Percentiles rank a stretch among this genome's conserved stretches.
These are phyloP conservation scores for Clarias magur DNA, from an alignment of 2,113 vertebrate species.

Conservation along the genomic window DNA sequence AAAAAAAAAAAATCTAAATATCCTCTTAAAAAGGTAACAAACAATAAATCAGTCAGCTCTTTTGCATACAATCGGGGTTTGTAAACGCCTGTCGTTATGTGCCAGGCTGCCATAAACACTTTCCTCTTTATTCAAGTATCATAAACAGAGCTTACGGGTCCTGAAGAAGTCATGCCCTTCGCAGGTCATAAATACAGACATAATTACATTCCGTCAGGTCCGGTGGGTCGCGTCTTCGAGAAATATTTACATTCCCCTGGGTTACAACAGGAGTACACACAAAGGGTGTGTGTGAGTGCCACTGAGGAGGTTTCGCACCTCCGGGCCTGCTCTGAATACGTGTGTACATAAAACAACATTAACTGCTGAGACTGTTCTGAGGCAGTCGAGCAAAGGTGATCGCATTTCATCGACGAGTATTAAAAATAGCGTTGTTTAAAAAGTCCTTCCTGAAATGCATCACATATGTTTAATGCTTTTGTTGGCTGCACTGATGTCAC, in stretches of 20 bases:
- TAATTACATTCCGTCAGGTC: constrained; percentile 54
- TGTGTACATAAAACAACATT: background rate
- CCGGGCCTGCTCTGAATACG: background rate
- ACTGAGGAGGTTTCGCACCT: constrained; percentile 25
- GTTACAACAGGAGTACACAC: constrained; percentile 30
- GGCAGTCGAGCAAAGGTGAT: background rate
- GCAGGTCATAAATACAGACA: constrained; percentile 58
- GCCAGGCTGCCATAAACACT: background rate
- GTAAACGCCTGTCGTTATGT: background rate
- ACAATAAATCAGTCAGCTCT: background rate
- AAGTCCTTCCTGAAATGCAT: background rate
- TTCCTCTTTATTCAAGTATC: background rate
- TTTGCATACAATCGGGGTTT: background rate
- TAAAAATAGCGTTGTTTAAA: background rate
- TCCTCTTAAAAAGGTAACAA: background rate
- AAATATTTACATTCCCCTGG: constrained; percentile 67
- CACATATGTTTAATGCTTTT: background rate
- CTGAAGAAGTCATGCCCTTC: constrained; percentile 24
- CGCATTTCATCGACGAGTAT: background rate
- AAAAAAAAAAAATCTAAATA: background rate
- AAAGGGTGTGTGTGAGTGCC: background rate
- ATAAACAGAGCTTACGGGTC: constrained; percentile 10
- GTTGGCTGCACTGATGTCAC: background rate
- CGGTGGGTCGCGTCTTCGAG: constrained; percentile 64
- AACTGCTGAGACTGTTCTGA: background rate